A percentile compares a stretch with the other conserved stretches of the same genome.
Evolutionary conservation across 2,888 invertebrate species (phyloP).

Genomic region (Drosophila anomalata): DNA sequence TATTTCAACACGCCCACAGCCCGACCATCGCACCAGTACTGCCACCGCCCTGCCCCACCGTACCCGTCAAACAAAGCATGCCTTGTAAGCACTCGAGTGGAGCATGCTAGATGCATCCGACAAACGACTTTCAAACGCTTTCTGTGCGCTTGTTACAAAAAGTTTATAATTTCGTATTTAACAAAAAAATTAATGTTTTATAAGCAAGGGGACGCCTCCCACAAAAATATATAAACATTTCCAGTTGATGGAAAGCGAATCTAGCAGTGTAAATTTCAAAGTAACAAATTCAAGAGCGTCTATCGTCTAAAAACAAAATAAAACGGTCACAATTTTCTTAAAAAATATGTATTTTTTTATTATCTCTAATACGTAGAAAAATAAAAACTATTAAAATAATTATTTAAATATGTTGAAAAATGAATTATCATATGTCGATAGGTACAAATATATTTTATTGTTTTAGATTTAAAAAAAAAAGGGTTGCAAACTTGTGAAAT

Average conservation of each 20-base stretch:
- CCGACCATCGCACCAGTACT: constrained; percentile 4
- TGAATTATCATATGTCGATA: not conserved
- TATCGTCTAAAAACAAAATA: too few species aligned
- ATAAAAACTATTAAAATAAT: too few species aligned
- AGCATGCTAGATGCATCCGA: constrained; percentile 63
- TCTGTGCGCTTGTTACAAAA: constrained; percentile 76
- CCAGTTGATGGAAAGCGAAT: constrained; percentile 20
- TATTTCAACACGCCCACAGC: not conserved
- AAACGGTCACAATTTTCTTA: too few species aligned
- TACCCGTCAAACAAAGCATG: constrained; percentile 1
- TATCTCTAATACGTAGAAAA: too few species aligned
- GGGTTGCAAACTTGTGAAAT: too few species aligned
- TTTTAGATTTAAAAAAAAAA: not conserved
- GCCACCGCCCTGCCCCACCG: constrained; percentile 15
- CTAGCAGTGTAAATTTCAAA: not conserved
- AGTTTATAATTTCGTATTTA: constrained; percentile 77
- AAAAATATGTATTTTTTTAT: too few species aligned
- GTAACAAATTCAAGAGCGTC: not conserved
- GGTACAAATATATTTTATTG: not conserved
- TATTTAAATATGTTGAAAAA: too few species aligned
- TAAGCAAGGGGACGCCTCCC: constrained; percentile 33
- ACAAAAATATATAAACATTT: constrained; percentile 62
- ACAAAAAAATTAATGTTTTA: constrained; percentile 78
- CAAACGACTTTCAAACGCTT: constrained; percentile 70
- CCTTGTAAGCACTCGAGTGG: constrained; percentile 46